Conservation (phyloP, 2,888 invertebrate genomes). For the Lasioglossum calceatum region DNA sequence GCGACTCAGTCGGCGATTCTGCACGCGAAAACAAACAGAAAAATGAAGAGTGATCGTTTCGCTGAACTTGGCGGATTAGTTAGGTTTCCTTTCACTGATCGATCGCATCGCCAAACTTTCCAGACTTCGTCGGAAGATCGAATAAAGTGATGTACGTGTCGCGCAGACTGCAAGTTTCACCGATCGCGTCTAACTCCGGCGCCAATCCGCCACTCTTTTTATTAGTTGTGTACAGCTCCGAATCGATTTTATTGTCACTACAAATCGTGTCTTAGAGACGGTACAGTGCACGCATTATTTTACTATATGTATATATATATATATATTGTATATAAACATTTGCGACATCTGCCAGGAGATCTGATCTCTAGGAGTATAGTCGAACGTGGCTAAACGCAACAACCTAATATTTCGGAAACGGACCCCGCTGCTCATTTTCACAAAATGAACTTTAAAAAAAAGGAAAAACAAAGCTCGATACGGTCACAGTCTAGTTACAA, state of each 20-base stretch:
- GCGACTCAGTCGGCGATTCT: not conserved
- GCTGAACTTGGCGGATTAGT: not conserved
- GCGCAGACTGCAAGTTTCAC: not conserved
- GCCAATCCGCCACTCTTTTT: not conserved
- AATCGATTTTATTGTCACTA: constrained; percentile 12
- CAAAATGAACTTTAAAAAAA: not conserved
- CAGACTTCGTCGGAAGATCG: not conserved
- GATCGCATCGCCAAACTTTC: not conserved
- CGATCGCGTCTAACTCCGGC: not conserved
- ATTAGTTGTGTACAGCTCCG: constrained; percentile 3
- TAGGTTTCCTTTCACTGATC: not conserved
- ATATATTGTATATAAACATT: not conserved
- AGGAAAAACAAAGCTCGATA: not conserved
- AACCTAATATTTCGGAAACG: not conserved
- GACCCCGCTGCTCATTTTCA: not conserved
- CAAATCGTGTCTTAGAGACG: not conserved
- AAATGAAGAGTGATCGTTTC: not conserved
- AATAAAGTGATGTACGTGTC: not conserved
- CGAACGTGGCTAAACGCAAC: not conserved
- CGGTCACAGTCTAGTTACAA: not conserved
- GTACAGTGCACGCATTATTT: not conserved
- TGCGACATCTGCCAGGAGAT: not conserved
- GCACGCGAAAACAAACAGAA: not conserved
- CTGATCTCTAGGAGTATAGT: not conserved
- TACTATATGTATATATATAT: not conserved